Conservation (phyloP, 2,888 invertebrate genomes). For the Tachina lurida region DNA sequence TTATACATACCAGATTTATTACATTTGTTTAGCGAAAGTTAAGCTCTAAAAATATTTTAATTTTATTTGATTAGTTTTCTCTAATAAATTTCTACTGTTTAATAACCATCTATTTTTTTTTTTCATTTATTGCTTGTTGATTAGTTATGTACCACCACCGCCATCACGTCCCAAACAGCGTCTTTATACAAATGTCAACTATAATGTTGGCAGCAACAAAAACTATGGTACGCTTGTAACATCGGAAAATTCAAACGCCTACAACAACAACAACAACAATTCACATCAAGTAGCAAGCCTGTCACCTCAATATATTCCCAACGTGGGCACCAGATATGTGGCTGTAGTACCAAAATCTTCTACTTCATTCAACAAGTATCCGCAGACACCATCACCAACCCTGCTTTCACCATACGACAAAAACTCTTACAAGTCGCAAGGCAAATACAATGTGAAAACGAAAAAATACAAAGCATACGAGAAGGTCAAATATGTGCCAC, state of each 20-base stretch:
- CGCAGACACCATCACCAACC: slow-evolving; percentile 56
- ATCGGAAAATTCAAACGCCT: slow-evolving; percentile 71
- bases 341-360: slow-evolving; percentile 77
- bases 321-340: slow-evolving; percentile 80
- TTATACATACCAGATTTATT: no score
- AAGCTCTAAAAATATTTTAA: no score
- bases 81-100: slow-evolving; percentile 9
- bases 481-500: slow-evolving; percentile 80
- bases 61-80: no score
- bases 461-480: slow-evolving; percentile 82
- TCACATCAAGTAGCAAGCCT: slow-evolving; percentile 76
- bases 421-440: slow-evolving; percentile 80
- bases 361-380: slow-evolving; percentile 66
- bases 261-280: slow-evolving; percentile 51
- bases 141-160: slow-evolving; percentile 81
- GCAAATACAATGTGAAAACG: slow-evolving; percentile 82
- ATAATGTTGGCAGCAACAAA: slow-evolving; percentile 75
- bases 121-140: slow-evolving; percentile 10
- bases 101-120: slow-evolving; percentile 2
- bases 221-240: slow-evolving; percentile 75
- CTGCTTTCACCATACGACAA: slow-evolving; percentile 64
- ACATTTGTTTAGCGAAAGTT: no score
- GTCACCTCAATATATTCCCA: slow-evolving; percentile 81
- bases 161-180: slow-evolving; percentile 81
- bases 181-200: slow-evolving; percentile 74